Evolutionary conservation across 2,797 vertebrate species (phyloP).

Genomic region (Coendou prehensilis): DNA sequence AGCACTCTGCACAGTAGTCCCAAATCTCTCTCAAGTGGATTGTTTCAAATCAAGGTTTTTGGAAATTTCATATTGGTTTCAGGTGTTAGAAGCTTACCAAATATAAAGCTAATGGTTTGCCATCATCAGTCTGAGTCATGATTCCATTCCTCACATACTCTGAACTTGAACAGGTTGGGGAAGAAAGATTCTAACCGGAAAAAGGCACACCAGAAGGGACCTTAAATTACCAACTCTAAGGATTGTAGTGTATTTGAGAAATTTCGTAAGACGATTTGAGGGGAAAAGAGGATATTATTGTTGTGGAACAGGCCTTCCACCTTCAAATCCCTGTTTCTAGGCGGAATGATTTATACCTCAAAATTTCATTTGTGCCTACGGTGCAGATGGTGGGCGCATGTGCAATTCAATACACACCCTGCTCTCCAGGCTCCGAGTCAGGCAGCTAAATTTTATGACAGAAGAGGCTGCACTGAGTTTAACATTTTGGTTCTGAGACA

Average conservation of each 20-base stretch:
- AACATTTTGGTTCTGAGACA: background rate
- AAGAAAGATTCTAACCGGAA: background rate
- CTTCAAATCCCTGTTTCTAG: conserved; percentile 9
- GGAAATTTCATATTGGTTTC: conserved; percentile 23
- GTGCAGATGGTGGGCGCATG: background rate
- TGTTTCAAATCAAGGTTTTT: background rate
- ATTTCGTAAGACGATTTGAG: background rate
- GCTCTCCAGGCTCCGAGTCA: background rate
- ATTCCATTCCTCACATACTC: background rate
- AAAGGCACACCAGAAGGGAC: background rate
- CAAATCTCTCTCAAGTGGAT: background rate
- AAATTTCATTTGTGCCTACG: background rate
- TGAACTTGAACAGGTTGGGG: background rate
- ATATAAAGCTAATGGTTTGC: background rate
- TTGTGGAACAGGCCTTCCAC: background rate
- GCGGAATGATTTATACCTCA: background rate
- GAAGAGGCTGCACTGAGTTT: background rate
- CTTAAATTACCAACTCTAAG: background rate
- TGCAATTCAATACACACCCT: background rate
- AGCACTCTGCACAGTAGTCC: background rate
- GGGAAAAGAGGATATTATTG: background rate
- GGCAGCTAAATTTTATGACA: background rate
- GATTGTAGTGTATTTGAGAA: background rate
- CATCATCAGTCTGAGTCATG: background rate
- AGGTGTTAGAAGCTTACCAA: background rate